Evolutionary conservation across 2,113 vertebrate species (phyloP).

Genomic region (Serranochromis macrocephalus): DNA sequence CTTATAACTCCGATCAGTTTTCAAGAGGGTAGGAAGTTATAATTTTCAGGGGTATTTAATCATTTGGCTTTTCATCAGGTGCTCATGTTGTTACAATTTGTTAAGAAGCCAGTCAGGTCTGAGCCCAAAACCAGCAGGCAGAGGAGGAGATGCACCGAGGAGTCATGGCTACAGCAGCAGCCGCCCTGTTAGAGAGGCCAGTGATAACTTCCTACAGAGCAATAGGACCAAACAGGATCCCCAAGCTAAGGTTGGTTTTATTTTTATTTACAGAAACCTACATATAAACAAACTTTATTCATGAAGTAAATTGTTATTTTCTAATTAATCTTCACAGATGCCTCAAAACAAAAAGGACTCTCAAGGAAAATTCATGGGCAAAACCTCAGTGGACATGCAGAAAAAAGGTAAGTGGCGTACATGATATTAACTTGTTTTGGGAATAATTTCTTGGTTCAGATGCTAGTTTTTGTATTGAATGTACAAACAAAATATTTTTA

Average conservation of each 20-base stretch:
- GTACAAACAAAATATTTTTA: not conserved
- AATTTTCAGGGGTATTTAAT: not conserved
- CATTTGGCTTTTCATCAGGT: not conserved
- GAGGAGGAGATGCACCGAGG: not conserved
- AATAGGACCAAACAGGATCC: not conserved
- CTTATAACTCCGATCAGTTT: not conserved
- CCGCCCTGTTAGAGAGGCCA: not conserved
- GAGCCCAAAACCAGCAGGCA: not conserved
- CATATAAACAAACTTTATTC: not conserved
- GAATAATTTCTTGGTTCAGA: not conserved
- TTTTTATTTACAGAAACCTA: not conserved
- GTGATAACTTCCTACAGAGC: not conserved
- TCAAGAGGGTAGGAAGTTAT: constrained; percentile 14
- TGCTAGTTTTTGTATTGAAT: not conserved
- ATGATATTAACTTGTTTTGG: not conserved
- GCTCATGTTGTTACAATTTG: not conserved
- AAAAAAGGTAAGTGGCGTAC: constrained; percentile 37
- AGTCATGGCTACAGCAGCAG: constrained; percentile 23
- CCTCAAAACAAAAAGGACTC: constrained; percentile 9
- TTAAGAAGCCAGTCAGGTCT: constrained; percentile 13
- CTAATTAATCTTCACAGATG: constrained; percentile 12
- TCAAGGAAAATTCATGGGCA: constrained; percentile 15
- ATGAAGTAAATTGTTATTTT: not conserved
- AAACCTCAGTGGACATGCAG: constrained; percentile 18
- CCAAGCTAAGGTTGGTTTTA: constrained; percentile 30